A percentile compares a stretch with the other conserved stretches of the same genome.
These are phyloP conservation scores for Diogma glabrata DNA, from an alignment of 2,888 invertebrate species.

Conservation along the genomic window DNA sequence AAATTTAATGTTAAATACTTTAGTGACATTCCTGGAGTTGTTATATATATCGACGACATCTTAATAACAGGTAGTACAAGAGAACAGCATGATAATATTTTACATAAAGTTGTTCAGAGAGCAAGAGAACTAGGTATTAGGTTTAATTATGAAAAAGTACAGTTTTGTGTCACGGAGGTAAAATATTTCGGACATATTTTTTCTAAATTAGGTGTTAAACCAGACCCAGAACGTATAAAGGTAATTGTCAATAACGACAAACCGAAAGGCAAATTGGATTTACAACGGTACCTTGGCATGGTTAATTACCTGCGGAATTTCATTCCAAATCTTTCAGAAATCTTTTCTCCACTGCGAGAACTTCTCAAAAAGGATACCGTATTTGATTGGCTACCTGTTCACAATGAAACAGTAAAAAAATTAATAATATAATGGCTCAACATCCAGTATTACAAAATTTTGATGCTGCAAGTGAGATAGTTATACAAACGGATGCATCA, in stretches of 20 bases:
- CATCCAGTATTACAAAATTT: slow-evolving; percentile 14
- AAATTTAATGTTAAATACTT: too few relatives aligned
- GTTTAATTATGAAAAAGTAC: slow-evolving; percentile 15
- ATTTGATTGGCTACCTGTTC: slow-evolving; percentile 14
- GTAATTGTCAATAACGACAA: slow-evolving; percentile 3
- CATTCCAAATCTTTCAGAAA: slow-evolving; percentile 14
- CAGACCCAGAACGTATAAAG: slow-evolving; percentile 1
- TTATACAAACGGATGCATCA: slow-evolving; percentile 17
- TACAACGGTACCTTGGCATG: slow-evolving; percentile 14
- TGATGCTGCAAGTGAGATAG: slow-evolving; percentile 13
- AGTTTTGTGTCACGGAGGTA: slow-evolving; percentile 13
- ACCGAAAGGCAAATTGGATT: slow-evolving; percentile 11
- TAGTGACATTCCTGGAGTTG: too few relatives aligned
- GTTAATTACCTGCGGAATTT: slow-evolving; percentile 15
- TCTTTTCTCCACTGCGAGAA: slow-evolving; percentile 14
- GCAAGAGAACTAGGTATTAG: slow-evolving; percentile 10
- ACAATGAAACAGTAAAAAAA: slow-evolving; percentile 14
- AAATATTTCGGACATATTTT: slow-evolving; percentile 15
- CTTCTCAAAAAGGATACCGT: slow-evolving; percentile 16
- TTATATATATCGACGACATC: slow-evolving; percentile 16
- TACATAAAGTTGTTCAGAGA: slow-evolving; percentile 10
- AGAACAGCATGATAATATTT: slow-evolving; percentile 14
- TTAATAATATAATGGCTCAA: slow-evolving; percentile 15
- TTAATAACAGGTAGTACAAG: slow-evolving; percentile 11
- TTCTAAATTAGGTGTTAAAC: slow-evolving; percentile 4